These are phyloP conservation scores for Dryobotodes eremita DNA, from an alignment of 2,888 invertebrate genomes.

Conservation along the genomic window DNA sequence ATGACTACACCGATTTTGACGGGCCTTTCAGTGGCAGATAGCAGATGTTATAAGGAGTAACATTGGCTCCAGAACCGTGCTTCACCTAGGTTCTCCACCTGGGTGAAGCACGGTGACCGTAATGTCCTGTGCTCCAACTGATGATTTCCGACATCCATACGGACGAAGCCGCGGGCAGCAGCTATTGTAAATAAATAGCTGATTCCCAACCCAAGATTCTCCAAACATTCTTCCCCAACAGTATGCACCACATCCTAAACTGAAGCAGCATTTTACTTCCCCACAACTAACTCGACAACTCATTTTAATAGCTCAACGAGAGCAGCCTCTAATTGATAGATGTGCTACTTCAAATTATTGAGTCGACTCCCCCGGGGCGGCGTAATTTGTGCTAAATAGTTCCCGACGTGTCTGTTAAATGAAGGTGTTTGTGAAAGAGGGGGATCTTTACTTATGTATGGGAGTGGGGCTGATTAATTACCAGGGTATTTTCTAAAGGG, in stretches of 20 bases:
- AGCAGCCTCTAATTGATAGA: conserved; percentile 67
- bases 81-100: no score
- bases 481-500: conserved; percentile 1
- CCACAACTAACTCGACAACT: conserved; percentile 60
- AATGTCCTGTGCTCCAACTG: no score
- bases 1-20: no score
- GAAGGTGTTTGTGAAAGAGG: conserved; percentile 52
- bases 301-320: conserved; percentile 68
- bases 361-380: conserved; percentile 61
- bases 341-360: conserved; percentile 73
- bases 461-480: conserved; percentile 46
- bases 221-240: conserved; percentile 20
- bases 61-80: no score
- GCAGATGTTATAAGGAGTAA: no score
- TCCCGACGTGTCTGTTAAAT: conserved; percentile 48
- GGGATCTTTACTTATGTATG: conserved; percentile 48
- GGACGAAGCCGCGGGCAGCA: no score
- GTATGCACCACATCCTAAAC: conserved; percentile 1
- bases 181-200: neutral
- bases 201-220: neutral
- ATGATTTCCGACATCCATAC: no score
- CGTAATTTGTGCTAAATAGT: conserved; percentile 72
- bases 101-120: no score
- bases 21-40: no score
- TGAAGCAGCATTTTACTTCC: conserved; percentile 53